phyloP scores from a whole-genome alignment of 1,140 invertebrate species.

The Zaprionus capensis region DNA sequence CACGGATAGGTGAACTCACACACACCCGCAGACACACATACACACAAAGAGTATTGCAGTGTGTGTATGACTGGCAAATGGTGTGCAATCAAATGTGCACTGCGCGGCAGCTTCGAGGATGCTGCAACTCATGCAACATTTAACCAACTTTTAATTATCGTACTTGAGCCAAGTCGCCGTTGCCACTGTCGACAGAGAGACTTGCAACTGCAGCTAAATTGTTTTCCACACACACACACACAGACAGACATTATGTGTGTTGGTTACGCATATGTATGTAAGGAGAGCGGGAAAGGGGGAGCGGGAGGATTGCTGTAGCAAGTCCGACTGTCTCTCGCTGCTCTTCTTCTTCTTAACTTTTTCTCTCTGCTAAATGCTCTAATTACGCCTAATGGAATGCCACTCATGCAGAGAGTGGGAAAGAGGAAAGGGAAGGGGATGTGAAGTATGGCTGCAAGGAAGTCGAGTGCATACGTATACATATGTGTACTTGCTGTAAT shows the following conservation, averaged over 20 bases:
- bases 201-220: constrained; percentile 53
- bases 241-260: neutral
- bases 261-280: constrained; percentile 29
- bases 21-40: constrained; percentile 9
- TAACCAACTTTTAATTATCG: constrained; percentile 81
- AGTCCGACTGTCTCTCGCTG: constrained; percentile 50
- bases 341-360: constrained; percentile 34
- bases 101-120: constrained; percentile 49
- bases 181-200: constrained; percentile 7
- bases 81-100: constrained; percentile 74
- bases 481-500: constrained; percentile 53
- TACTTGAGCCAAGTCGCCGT: constrained; percentile 57
- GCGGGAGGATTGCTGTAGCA: neutral
- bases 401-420: constrained; percentile 28
- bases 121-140: constrained; percentile 78
- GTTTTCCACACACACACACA: constrained; percentile 42
- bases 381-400: constrained; percentile 81
- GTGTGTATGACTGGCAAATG: constrained; percentile 62
- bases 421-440: neutral
- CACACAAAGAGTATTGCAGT: constrained; percentile 2
- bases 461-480: constrained; percentile 27
- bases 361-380: constrained; percentile 76
- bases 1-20: constrained; percentile 35
- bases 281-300: neutral
- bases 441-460: constrained; percentile 2